Evolutionary conservation across 2,888 invertebrate genomes (phyloP).

Genomic region (Cephus pygmeus): DNA sequence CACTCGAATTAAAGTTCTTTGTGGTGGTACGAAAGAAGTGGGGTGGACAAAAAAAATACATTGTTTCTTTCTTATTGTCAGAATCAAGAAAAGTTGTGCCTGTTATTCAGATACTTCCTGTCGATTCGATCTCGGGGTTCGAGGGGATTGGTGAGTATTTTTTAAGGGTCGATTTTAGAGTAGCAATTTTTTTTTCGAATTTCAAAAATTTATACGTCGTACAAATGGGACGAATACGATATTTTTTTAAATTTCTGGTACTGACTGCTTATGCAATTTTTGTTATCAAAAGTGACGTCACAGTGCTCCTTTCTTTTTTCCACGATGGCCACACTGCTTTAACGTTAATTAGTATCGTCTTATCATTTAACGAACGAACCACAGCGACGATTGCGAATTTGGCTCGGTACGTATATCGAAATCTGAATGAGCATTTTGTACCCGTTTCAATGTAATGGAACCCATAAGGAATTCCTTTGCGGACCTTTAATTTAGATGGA

Average conservation of each 20-base stretch:
- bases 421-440: neutral
- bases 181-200: neutral
- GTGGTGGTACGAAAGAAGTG: neutral
- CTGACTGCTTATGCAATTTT: neutral
- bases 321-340: neutral
- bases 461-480: neutral
- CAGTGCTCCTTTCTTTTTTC: too few species aligned
- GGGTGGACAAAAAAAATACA: neutral
- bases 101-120: neutral
- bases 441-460: neutral
- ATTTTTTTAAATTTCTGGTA: neutral
- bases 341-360: neutral
- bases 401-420: neutral
- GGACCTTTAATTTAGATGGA: neutral
- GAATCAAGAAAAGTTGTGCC: neutral
- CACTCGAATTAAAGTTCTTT: neutral
- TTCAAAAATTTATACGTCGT: fast-evolving
- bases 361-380: neutral
- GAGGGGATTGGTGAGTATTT: neutral
- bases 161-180: neutral
- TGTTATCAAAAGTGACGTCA: neutral
- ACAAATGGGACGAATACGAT: neutral
- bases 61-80: neutral
- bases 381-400: neutral
- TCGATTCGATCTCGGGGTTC: neutral